Conservation (phyloP, 2,888 invertebrate species). For the Nineta flava region DNA sequence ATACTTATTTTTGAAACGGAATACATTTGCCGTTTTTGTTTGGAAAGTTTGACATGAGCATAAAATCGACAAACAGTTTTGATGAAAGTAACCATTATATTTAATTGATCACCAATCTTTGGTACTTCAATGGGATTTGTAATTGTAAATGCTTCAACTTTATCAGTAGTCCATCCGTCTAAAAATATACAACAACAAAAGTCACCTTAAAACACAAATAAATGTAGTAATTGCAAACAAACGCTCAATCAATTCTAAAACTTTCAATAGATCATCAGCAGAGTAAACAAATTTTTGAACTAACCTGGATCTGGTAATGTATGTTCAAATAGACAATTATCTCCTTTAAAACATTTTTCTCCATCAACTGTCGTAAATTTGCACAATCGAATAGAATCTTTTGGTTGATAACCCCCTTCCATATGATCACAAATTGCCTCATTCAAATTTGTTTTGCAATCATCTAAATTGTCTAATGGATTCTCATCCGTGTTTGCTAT, state of each 20-base stretch:
- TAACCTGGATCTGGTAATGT: not conserved
- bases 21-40: too few relatives aligned
- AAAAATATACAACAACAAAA: not conserved
- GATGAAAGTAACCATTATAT: not conserved
- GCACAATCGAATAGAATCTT: not conserved
- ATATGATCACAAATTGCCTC: not conserved
- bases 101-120: not conserved
- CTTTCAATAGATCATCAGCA: too few relatives aligned
- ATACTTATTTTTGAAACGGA: too few relatives aligned
- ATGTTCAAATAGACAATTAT: constrained; percentile 2
- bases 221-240: too few relatives aligned
- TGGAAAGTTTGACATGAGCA: not conserved
- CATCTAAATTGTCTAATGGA: not conserved
- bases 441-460: not conserved
- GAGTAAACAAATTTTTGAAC: too few relatives aligned
- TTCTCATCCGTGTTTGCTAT: not conserved
- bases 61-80: not conserved
- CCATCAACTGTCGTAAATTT: constrained; percentile 1
- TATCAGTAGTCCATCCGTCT: constrained; percentile 4
- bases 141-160: not conserved
- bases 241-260: too few relatives aligned
- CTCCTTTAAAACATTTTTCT: constrained; percentile 4
- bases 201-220: too few relatives aligned
- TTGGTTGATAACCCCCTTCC: constrained; percentile 2
- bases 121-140: not conserved